These are phyloP conservation scores for Neodiprion virginianus DNA, from an alignment of 1,140 invertebrate genomes.

Conservation along the genomic window DNA sequence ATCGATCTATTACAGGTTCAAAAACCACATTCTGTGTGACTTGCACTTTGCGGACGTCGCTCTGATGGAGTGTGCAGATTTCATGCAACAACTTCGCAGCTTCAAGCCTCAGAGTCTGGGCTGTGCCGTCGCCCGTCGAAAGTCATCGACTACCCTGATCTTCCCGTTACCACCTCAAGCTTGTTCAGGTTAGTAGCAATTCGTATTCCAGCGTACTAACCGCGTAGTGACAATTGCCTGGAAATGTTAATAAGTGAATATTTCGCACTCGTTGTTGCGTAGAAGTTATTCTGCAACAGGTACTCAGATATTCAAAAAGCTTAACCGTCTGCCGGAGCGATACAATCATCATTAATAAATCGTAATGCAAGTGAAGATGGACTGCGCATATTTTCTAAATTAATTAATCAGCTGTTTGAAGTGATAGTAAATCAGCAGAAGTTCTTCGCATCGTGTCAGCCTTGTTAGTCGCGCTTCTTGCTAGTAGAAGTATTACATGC, in stretches of 20 bases:
- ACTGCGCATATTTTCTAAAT: no score
- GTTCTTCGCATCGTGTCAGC: no score
- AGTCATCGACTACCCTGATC: constrained; percentile 92
- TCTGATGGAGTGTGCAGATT: constrained; percentile 95
- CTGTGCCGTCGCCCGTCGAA: constrained; percentile 89
- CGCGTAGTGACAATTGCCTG: no score
- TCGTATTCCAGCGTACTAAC: background rate
- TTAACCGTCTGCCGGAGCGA: no score
- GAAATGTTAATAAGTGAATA: no score
- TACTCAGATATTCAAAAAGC: no score
- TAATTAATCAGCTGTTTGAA: no score
- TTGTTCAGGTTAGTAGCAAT: constrained; percentile 79
- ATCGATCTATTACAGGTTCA: constrained; percentile 62
- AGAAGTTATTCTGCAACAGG: no score
- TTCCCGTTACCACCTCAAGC: constrained; percentile 93
- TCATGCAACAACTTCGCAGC: constrained; percentile 93
- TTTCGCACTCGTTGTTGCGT: no score
- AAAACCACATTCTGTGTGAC: constrained; percentile 89
- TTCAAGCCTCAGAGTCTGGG: constrained; percentile 95
- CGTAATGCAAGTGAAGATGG: no score
- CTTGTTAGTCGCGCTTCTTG: background rate
- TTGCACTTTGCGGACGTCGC: constrained; percentile 92
- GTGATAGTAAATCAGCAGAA: no score
- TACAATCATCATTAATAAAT: no score
- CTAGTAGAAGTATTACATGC: background rate